Base-by-base conservation (phyloP, 2,888 invertebrate genomes). In the Isoperla grammatica region DNA sequence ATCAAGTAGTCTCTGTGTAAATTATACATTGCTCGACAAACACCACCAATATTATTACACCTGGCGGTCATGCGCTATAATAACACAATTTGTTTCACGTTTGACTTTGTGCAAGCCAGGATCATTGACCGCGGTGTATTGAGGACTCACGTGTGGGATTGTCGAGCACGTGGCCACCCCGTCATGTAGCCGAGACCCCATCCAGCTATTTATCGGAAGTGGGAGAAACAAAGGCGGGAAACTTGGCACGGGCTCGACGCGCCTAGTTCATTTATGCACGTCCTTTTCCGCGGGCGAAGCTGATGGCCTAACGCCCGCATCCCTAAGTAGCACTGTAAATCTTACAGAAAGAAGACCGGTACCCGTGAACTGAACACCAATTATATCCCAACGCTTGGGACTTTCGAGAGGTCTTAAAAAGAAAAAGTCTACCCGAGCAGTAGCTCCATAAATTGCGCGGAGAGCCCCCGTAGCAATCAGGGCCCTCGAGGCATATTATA, bases 401-500 rank as follows among this genome's bases (percentile, higher is more conserved):
- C 59, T 48, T 22, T 37, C 13, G 53, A 15, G 23, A 19, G 23
- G 39, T 46, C 57, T 49, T 54, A 39, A 40, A 46, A 35, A 4
- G 29, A 29, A 37, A 49, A 50, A 58, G 40, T 57, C 45, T 50
- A 12, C 40, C 22, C 15, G 13, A 53, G 17, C 15, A 12, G 57
- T 5, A 40, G 59, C 59, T 23, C 40, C 59, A 59, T 59, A 59
- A 59, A 59, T 59, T 53, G 59, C 15, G 42, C 22, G 1, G 48
- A n/a, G 57, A 39, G 39, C 45, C 20, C 48, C 6, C 8, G 46
- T 42, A 23, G 35, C 56, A 56, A 60, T 60, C 60, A n/a, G 37
- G 54, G 20, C 59, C 54, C 59, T 53, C 15, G 43, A 56, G 56
- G 50, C 49, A 50, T 50, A 60, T 60, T 60, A 60, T 60, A 42